A percentile compares a stretch with the other conserved stretches of the same genome.
Evolutionary conservation across 2,888 invertebrate genomes (phyloP).

Genomic region (Notocelia uddmanniana): DNA sequence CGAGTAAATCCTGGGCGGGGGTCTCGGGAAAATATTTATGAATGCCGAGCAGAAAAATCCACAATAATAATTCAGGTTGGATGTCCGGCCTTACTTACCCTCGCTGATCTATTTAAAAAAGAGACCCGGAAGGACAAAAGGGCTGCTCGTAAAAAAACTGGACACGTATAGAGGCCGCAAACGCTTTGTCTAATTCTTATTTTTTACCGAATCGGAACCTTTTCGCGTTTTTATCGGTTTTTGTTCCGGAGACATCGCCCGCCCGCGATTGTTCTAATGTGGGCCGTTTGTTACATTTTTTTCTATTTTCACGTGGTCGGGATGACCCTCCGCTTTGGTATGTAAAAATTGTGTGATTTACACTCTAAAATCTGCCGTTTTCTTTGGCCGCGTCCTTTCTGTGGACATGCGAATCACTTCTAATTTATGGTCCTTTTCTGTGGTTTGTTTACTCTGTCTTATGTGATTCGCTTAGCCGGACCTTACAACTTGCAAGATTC

Average conservation of each 20-base stretch:
- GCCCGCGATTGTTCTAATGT: conserved; percentile 81
- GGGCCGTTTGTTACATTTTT: conserved; percentile 82
- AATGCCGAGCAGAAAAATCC: conserved; percentile 85
- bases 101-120: conserved; percentile 86
- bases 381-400: conserved; percentile 55
- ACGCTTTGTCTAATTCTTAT: conserved; percentile 85
- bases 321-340: conserved; percentile 70
- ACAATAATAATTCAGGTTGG: conserved; percentile 85
- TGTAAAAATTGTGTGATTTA: conserved; percentile 74
- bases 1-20: conserved; percentile 71
- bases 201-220: conserved; percentile 85
- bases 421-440: conserved; percentile 48
- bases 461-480: neutral
- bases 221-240: conserved; percentile 84
- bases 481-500: no score
- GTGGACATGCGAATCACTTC: conserved; percentile 41
- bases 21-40: conserved; percentile 82
- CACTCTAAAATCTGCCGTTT: conserved; percentile 55
- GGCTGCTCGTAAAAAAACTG: conserved; percentile 83
- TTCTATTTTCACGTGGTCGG: conserved; percentile 67
- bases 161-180: conserved; percentile 82
- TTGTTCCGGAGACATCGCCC: conserved; percentile 82
- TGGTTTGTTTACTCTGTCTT: conserved; percentile 33
- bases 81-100: conserved; percentile 81
- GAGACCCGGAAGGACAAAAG: conserved; percentile 84